These are phyloP conservation scores for Notoglanidium macrostoma DNA, from an alignment of 2,797 vertebrate genomes.

Conservation along the genomic window DNA sequence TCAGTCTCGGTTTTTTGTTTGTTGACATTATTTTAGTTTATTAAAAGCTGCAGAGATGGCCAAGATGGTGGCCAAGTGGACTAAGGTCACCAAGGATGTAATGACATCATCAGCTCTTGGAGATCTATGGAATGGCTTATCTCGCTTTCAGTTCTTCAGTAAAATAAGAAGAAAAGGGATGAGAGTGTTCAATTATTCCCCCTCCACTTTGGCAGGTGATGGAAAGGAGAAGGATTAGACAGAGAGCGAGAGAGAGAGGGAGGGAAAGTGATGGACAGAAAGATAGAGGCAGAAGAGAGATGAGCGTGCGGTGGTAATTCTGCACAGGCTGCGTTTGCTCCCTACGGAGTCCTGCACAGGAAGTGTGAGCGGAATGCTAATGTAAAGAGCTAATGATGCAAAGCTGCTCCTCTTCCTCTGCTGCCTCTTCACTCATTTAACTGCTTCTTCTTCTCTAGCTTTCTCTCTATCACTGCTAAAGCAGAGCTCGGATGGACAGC, in stretches of 20 bases:
- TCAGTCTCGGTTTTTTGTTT: not conserved
- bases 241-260: constrained; percentile 42
- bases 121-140: not conserved
- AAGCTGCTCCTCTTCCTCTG: constrained; percentile 33
- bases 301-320: constrained; percentile 44
- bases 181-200: constrained; percentile 47
- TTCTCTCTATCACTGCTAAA: constrained; percentile 39
- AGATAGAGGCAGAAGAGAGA: constrained; percentile 42
- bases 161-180: constrained; percentile 21
- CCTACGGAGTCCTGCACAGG: constrained; percentile 41
- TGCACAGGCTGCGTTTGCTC: constrained; percentile 45
- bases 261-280: constrained; percentile 46
- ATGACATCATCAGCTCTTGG: not conserved
- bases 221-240: constrained; percentile 41
- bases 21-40: not conserved
- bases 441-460: constrained; percentile 31
- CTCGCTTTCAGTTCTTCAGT: not conserved
- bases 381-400: constrained; percentile 69
- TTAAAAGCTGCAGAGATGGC: no score
- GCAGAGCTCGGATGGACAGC: constrained; percentile 27
- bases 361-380: constrained; percentile 72
- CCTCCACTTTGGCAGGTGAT: constrained; percentile 41
- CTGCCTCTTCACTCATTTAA: constrained; percentile 25
- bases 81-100: not conserved
- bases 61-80: not conserved